Percentiles rank a stretch among this genome's conserved stretches.
phyloP scores from a whole-genome alignment of 1,140 invertebrate species.

The Heliconius eleuchia region DNA sequence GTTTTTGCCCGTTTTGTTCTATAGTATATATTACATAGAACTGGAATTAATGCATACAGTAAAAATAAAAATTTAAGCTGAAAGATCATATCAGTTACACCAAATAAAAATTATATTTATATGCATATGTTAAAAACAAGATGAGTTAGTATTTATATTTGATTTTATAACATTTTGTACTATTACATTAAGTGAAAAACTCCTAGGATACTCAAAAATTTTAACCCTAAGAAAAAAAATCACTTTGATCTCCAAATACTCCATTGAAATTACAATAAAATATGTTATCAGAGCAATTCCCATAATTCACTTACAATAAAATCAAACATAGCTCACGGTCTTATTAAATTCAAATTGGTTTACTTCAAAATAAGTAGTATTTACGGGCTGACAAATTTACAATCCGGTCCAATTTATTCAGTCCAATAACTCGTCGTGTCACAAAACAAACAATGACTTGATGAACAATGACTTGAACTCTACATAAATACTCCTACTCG shows the following conservation, averaged over 20 bases:
- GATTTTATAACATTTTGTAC: too few relatives aligned
- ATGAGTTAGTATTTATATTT: too few relatives aligned
- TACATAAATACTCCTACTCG: slow-evolving; percentile 73
- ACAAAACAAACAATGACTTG: slow-evolving; percentile 46
- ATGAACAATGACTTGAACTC: slow-evolving; percentile 57
- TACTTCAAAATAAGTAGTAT: slow-evolving; percentile 21
- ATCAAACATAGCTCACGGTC: background rate
- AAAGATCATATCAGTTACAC: too few relatives aligned
- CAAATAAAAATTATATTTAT: too few relatives aligned
- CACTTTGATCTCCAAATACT: background rate
- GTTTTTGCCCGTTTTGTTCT: too few relatives aligned
- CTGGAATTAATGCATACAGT: too few relatives aligned
- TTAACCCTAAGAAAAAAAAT: too few relatives aligned
- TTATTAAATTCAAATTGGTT: slow-evolving; percentile 24
- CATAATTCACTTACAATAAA: background rate
- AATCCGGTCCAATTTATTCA: slow-evolving; percentile 38
- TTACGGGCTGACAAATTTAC: slow-evolving; percentile 34
- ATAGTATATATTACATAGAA: too few relatives aligned
- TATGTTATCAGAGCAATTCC: background rate
- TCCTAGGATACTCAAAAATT: too few relatives aligned
- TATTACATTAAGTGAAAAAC: too few relatives aligned
- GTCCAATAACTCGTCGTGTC: slow-evolving; percentile 35
- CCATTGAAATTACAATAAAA: background rate
- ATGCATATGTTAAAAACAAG: too few relatives aligned
- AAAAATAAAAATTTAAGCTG: too few relatives aligned